Conservation (phyloP, 1,140 invertebrate genomes). For the Camponotus pennsylvanicus region DNA sequence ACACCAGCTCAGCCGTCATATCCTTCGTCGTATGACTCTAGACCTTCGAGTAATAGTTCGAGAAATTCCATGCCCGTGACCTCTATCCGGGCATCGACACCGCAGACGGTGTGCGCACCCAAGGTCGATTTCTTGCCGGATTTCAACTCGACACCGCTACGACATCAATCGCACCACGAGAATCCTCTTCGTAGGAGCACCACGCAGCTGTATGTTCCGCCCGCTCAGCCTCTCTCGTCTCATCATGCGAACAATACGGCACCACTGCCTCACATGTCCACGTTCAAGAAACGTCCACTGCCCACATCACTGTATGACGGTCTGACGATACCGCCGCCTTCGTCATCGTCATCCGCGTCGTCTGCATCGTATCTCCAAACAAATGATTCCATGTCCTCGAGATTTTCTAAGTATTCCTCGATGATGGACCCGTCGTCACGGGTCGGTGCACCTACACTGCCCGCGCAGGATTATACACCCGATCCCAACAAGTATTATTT, state of each 20-base stretch:
- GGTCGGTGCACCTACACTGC: slow-evolving; percentile 61
- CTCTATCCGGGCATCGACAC: slow-evolving; percentile 77
- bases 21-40: slow-evolving; percentile 69
- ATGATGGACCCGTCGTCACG: slow-evolving; percentile 64
- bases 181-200: slow-evolving; percentile 71
- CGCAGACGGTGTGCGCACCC: slow-evolving; percentile 86
- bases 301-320: slow-evolving; percentile 76
- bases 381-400: slow-evolving; percentile 70
- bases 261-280: slow-evolving; percentile 82
- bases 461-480: slow-evolving; percentile 75
- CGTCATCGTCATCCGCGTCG: slow-evolving; percentile 60
- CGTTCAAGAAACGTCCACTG: slow-evolving; percentile 83
- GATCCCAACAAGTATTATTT: slow-evolving; percentile 80
- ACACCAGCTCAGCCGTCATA: slow-evolving; percentile 58
- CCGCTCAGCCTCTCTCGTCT: slow-evolving; percentile 61
- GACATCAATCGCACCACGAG: slow-evolving; percentile 74
- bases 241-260: slow-evolving; percentile 70
- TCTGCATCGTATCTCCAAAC: slow-evolving; percentile 73
- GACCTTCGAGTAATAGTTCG: slow-evolving; percentile 66
- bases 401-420: slow-evolving; percentile 72
- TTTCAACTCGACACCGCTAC: slow-evolving; percentile 86
- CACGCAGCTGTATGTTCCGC: slow-evolving; percentile 69
- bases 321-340: slow-evolving; percentile 52
- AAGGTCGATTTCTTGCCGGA: slow-evolving; percentile 91
- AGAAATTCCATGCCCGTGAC: slow-evolving; percentile 60